Conservation (phyloP, 2,888 invertebrate species). For the Zaprionus obscuricornis region DNA sequence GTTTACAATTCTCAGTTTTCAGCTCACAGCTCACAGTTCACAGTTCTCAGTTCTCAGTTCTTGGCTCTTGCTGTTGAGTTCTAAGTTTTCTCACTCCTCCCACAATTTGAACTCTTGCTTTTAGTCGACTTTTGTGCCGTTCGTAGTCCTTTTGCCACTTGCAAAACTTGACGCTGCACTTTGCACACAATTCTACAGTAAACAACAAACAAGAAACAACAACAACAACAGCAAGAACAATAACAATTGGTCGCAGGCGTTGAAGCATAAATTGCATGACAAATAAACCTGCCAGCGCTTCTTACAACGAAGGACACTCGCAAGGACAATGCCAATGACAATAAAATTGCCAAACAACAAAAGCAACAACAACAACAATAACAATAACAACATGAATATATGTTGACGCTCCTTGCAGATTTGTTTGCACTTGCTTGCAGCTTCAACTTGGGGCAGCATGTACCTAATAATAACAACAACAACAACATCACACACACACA, state of each 20-base stretch:
- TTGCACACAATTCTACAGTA: slow-evolving; percentile 42
- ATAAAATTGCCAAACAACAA: slow-evolving; percentile 23
- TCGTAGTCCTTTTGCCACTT: slow-evolving; percentile 22
- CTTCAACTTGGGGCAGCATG: too few species aligned
- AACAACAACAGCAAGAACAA: slow-evolving; percentile 18
- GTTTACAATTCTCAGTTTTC: too few species aligned
- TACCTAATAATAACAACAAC: too few species aligned
- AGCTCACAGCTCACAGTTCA: slow-evolving; percentile 41
- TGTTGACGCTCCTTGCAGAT: too few species aligned
- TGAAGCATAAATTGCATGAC: slow-evolving; percentile 58
- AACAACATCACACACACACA: too few species aligned
- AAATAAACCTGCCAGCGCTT: slow-evolving; percentile 38
- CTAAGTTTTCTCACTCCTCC: too few species aligned
- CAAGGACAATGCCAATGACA: slow-evolving; percentile 21
- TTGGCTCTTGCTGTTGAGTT: slow-evolving; percentile 4
- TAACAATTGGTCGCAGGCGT: slow-evolving; percentile 37
- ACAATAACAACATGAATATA: neutral
- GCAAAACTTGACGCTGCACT: slow-evolving; percentile 56
- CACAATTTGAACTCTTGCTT: too few species aligned
- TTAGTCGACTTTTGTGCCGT: too few species aligned
- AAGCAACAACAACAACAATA: slow-evolving; percentile 3
- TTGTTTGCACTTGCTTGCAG: too few species aligned
- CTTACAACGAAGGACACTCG: slow-evolving; percentile 24
- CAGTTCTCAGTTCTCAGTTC: neutral
- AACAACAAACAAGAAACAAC: slow-evolving; percentile 20